Evolutionary conservation across 2,797 vertebrate species (phyloP).

Genomic region (Apodemus agrarius): DNA sequence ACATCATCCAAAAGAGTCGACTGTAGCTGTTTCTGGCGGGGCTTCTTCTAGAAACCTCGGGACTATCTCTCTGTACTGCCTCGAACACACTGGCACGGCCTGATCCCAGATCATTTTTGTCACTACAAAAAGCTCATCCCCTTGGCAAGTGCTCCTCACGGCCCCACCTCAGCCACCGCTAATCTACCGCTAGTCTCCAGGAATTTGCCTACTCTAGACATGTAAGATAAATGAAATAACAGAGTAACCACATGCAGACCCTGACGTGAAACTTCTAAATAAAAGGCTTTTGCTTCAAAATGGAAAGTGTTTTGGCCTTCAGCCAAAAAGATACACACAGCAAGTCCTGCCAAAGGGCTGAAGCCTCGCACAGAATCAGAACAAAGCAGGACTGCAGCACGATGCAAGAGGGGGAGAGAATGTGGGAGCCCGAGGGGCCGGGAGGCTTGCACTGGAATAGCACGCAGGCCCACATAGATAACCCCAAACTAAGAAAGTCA

Average conservation of each 20-base stretch:
- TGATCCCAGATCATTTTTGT: background rate
- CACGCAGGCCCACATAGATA: background rate
- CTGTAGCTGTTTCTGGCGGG: background rate
- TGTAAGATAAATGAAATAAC: background rate
- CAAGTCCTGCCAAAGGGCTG: background rate
- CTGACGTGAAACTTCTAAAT: slow-evolving; percentile 2
- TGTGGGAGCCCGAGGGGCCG: background rate
- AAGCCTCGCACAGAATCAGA: background rate
- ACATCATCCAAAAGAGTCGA: background rate
- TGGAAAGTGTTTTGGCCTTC: slow-evolving; percentile 2
- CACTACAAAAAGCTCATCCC: background rate
- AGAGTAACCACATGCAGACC: background rate
- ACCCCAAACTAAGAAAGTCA: slow-evolving; percentile 7
- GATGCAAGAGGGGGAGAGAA: background rate
- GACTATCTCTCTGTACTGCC: background rate
- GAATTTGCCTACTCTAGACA: background rate
- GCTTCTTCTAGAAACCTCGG: background rate
- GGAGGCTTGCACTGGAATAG: background rate
- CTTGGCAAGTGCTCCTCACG: background rate
- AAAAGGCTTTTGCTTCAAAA: slow-evolving; percentile 4
- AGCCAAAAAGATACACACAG: background rate
- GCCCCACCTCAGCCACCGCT: no score
- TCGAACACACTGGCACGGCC: background rate
- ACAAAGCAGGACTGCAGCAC: background rate
- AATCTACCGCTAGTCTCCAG: no score